These are phyloP conservation scores for Stenoptilia bipunctidactyla DNA, from an alignment of 2,888 invertebrate species.

Conservation along the genomic window DNA sequence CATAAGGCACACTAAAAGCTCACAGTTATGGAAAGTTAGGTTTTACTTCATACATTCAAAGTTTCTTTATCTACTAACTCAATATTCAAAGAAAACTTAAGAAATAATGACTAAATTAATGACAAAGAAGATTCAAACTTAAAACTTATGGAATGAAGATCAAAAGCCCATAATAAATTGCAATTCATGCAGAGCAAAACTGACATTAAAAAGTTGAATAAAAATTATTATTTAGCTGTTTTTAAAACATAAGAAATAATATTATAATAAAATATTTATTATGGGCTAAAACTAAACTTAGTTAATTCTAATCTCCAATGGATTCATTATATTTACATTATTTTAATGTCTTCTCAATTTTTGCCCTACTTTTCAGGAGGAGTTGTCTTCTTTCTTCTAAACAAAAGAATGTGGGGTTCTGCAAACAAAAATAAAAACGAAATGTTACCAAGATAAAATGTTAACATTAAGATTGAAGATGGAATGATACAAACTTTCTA, in stretches of 20 bases:
- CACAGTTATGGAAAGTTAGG: too few relatives aligned
- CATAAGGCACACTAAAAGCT: too few relatives aligned
- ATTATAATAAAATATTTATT: conserved; percentile 21
- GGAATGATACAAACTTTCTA: too few relatives aligned
- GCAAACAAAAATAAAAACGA: conserved; percentile 26
- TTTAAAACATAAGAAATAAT: not conserved
- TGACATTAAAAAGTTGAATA: not conserved
- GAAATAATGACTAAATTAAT: conserved; percentile 20
- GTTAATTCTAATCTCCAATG: conserved; percentile 9
- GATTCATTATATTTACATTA: conserved; percentile 28
- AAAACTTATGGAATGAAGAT: conserved; percentile 9
- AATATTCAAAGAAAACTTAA: conserved; percentile 13
- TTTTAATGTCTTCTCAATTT: conserved; percentile 10
- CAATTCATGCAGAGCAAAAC: not conserved
- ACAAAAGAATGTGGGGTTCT: conserved; percentile 93
- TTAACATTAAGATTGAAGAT: too few relatives aligned
- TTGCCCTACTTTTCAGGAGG: conserved; percentile 43
- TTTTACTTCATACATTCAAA: not conserved
- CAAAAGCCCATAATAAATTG: not conserved
- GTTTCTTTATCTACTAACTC: not conserved
- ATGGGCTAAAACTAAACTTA: conserved; percentile 31
- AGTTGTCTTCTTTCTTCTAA: conserved; percentile 78
- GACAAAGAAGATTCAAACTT: not conserved
- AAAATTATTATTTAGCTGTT: not conserved
- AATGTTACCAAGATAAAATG: too few relatives aligned